These are phyloP conservation scores for Aspidoscelis tigris DNA, from an alignment of 2,113 vertebrate genomes.

Conservation along the genomic window DNA sequence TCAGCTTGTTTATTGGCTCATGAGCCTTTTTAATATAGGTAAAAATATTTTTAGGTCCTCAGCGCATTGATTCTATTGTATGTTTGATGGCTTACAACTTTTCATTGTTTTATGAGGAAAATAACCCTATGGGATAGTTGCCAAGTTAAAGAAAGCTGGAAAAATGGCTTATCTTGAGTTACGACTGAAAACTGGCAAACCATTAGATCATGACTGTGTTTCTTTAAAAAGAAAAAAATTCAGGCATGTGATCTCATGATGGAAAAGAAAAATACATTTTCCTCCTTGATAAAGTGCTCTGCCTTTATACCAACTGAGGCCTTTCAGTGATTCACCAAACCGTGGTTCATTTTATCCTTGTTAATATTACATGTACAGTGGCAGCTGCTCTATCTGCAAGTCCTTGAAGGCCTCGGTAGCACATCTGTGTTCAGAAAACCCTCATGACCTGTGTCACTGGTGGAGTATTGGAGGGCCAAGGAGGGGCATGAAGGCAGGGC, in stretches of 20 bases:
- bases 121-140: not conserved
- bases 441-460: not conserved
- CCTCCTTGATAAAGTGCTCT: not conserved
- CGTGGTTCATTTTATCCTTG: not conserved
- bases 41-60: not conserved
- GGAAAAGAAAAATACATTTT: not conserved
- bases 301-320: not conserved
- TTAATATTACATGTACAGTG: not conserved
- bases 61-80: not conserved
- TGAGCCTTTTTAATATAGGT: not conserved
- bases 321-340: slow-evolving; percentile 7
- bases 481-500: not conserved
- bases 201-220: too few species aligned
- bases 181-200: not conserved
- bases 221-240: not conserved
- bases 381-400: not conserved
- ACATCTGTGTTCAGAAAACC: not conserved
- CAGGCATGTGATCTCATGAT: not conserved
- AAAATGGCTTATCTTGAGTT: slow-evolving; percentile 10
- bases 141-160: not conserved
- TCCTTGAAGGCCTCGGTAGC: not conserved
- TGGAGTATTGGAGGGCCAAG: slow-evolving; percentile 34
- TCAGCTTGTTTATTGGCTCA: not conserved
- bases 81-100: not conserved
- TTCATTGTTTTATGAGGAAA: not conserved